These are phyloP conservation scores for Epinotia bilunana DNA, from an alignment of 2,888 invertebrate species.

Conservation along the genomic window DNA sequence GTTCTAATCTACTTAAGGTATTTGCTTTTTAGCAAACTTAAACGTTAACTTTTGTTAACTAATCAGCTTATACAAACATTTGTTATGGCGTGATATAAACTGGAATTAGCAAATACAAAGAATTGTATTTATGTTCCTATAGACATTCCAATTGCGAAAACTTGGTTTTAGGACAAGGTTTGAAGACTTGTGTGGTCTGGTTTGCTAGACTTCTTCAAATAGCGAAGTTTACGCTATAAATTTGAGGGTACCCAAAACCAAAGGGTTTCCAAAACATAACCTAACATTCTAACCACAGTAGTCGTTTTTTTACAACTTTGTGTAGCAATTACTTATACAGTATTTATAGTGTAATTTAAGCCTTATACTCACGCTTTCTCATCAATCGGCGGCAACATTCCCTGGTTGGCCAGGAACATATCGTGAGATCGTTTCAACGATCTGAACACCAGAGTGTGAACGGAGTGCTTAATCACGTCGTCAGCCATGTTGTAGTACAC, in stretches of 20 bases:
- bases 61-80: too few species aligned
- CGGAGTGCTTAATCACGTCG: conserved; percentile 98
- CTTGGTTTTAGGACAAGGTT: too few species aligned
- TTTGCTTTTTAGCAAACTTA: too few species aligned
- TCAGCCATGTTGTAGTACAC: conserved; percentile 80
- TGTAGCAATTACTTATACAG: too few species aligned
- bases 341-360: conserved; percentile 2
- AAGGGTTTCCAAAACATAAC: conserved; percentile 37
- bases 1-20: too few species aligned
- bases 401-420: conserved; percentile 97
- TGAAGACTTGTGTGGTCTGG: too few species aligned
- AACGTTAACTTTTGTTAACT: too few species aligned
- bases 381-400: conserved; percentile 92
- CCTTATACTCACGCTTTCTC: conserved; percentile 89
- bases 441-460: conserved; percentile 98
- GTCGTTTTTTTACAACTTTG: neutral
- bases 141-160: too few species aligned
- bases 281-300: conserved; percentile 5
- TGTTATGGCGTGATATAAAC: too few species aligned
- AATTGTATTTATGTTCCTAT: too few species aligned
- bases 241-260: too few species aligned
- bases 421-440: conserved; percentile 99
- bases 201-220: neutral
- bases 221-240: neutral
- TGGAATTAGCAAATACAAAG: too few species aligned